phyloP scores from a whole-genome alignment of 64 coral and sea anemone genomes.

The Stylophora pistillata region DNA sequence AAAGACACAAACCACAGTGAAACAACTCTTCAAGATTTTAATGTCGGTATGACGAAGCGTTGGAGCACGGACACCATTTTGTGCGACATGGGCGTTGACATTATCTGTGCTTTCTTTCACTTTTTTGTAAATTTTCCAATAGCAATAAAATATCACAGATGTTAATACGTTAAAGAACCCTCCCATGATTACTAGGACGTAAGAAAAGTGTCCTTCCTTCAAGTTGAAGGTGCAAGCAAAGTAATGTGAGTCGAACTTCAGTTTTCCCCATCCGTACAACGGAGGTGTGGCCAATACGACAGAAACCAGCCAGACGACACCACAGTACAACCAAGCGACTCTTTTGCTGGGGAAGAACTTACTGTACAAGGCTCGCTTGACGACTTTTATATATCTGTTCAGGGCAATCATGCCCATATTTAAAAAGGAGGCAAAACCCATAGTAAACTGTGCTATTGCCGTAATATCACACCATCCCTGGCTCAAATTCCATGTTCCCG shows the following conservation, averaged over 20 bases:
- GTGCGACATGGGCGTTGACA: slow-evolving; percentile 1
- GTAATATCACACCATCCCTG: too few relatives aligned
- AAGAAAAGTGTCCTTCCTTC: too few relatives aligned
- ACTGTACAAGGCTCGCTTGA: too few relatives aligned
- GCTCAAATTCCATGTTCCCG: too few relatives aligned
- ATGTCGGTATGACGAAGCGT: slow-evolving; percentile 17
- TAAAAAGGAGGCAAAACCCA: too few relatives aligned
- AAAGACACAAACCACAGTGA: slow-evolving; percentile 62
- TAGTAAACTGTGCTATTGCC: too few relatives aligned
- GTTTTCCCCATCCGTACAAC: slow-evolving; percentile 58
- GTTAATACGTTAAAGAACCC: slow-evolving; percentile 18
- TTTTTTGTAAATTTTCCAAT: slow-evolving; percentile 47
- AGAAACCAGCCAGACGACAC: too few relatives aligned
- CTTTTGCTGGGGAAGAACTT: too few relatives aligned
- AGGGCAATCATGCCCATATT: too few relatives aligned
- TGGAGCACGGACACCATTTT: neutral
- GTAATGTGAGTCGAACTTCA: slow-evolving; percentile 20
- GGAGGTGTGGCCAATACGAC: too few relatives aligned
- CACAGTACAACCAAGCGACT: too few relatives aligned
- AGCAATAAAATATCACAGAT: slow-evolving; percentile 50
- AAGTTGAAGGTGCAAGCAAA: slow-evolving; percentile 44
- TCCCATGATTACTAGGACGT: slow-evolving; percentile 20
- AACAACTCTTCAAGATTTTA: slow-evolving; percentile 44
- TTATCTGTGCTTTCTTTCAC: slow-evolving; percentile 26
- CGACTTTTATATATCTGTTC: too few relatives aligned